These are phyloP conservation scores for Ciconia maguari DNA, from an alignment of 2,113 vertebrate species.

Conservation along the genomic window DNA sequence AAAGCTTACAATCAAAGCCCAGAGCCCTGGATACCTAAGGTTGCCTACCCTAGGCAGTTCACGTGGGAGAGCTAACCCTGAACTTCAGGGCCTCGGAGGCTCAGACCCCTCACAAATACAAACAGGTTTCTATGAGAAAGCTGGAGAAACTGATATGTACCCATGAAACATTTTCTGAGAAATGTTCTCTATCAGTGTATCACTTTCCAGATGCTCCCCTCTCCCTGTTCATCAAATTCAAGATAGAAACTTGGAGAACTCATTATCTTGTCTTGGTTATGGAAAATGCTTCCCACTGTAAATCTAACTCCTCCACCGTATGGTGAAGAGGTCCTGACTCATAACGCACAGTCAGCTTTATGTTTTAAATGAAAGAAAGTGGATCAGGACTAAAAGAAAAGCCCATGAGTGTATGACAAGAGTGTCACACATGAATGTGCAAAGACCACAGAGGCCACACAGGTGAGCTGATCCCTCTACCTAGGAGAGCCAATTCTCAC, in stretches of 20 bases:
- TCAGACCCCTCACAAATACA: not conserved
- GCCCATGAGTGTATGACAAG: rapidly evolving
- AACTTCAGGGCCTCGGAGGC: not conserved
- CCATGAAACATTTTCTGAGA: not conserved
- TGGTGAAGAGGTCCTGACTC: not conserved
- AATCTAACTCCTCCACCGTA: not conserved
- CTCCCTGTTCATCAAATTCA: not conserved
- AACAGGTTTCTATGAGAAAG: not conserved
- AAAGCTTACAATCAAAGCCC: not conserved
- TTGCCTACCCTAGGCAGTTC: not conserved
- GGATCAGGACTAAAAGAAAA: not conserved
- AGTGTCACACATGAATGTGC: not conserved
- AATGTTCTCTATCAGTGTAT: not conserved
- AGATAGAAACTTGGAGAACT: not conserved
- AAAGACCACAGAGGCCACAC: not conserved
- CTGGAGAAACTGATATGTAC: not conserved
- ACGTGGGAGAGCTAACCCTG: not conserved
- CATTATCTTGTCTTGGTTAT: not conserved
- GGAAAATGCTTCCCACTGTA: not conserved
- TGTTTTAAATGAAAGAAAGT: not conserved
- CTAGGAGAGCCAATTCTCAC: not conserved
- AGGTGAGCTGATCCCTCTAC: not conserved
- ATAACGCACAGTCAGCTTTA: not conserved
- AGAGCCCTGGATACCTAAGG: not conserved
- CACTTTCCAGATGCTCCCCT: not conserved